Evolutionary conservation across 2,797 vertebrate genomes (phyloP).

Genomic region (Bucorvus abyssinicus): DNA sequence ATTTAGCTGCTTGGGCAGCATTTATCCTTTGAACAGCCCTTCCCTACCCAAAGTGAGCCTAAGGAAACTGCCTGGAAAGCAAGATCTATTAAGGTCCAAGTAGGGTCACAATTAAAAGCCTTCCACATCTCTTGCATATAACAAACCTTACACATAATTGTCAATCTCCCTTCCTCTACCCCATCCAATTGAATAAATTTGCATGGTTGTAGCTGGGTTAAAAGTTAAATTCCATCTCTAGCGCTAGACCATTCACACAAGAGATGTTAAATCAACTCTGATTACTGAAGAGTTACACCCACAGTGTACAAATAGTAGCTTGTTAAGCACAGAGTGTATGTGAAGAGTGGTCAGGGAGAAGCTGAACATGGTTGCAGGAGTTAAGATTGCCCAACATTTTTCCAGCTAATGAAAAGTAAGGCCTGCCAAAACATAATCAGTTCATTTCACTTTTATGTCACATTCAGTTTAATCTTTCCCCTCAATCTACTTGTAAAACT

Average conservation of each 20-base stretch:
- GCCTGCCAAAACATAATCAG: neutral
- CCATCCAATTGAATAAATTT: neutral
- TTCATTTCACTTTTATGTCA: neutral
- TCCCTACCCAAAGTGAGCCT: neutral
- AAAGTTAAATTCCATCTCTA: neutral
- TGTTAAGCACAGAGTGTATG: neutral
- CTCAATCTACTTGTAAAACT: neutral
- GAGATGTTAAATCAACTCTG: neutral
- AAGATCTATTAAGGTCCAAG: neutral
- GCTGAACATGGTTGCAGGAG: neutral
- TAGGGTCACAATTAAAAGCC: neutral
- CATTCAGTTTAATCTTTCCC: neutral
- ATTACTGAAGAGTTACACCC: neutral
- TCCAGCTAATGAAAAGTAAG: neutral
- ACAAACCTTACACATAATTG: neutral
- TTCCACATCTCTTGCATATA: neutral
- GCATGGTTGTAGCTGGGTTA: neutral
- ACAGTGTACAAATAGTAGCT: neutral
- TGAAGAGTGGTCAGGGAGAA: neutral
- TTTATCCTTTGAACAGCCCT: neutral
- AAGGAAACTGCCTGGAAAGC: neutral
- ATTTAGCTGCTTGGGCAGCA: neutral
- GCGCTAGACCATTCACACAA: neutral
- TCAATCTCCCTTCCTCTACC: neutral
- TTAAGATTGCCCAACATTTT: neutral